Evolutionary conservation across 2,113 vertebrate genomes (phyloP).

Genomic region (Oxygymnocypris stewartii): DNA sequence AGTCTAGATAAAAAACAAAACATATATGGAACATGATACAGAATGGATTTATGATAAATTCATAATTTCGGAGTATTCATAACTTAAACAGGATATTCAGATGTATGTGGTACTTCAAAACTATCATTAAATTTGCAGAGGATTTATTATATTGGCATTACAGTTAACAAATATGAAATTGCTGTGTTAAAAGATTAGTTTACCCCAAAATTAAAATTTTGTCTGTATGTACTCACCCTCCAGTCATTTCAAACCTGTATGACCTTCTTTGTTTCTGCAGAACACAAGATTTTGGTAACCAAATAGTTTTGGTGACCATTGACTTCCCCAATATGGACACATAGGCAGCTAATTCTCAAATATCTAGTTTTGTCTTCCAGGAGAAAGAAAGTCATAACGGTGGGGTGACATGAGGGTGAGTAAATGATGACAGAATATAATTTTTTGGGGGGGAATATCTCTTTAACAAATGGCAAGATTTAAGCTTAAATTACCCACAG

Average conservation of each 20-base stretch:
- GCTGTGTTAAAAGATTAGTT: not conserved
- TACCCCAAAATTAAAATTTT: not conserved
- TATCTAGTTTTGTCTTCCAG: not conserved
- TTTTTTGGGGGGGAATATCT: not conserved
- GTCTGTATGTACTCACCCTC: not conserved
- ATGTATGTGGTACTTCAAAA: not conserved
- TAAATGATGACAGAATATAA: not conserved
- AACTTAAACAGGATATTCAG: not conserved
- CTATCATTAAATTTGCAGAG: not conserved
- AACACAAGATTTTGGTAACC: not conserved
- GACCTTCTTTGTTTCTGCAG: not conserved
- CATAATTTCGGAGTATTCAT: not conserved
- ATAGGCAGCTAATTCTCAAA: not conserved
- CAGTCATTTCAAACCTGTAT: not conserved
- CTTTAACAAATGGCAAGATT: not conserved
- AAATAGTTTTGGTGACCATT: not conserved
- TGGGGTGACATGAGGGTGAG: not conserved
- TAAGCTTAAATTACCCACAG: not conserved
- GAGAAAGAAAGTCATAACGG: not conserved
- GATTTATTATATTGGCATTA: not conserved
- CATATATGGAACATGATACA: not conserved
- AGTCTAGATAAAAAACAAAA: slow-evolving; percentile 74
- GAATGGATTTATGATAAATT: not conserved
- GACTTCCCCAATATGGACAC: not conserved
- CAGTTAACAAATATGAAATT: not conserved